Base-by-base conservation (phyloP, 2,797 vertebrate genomes). In the Florisuga fusca region DNA sequence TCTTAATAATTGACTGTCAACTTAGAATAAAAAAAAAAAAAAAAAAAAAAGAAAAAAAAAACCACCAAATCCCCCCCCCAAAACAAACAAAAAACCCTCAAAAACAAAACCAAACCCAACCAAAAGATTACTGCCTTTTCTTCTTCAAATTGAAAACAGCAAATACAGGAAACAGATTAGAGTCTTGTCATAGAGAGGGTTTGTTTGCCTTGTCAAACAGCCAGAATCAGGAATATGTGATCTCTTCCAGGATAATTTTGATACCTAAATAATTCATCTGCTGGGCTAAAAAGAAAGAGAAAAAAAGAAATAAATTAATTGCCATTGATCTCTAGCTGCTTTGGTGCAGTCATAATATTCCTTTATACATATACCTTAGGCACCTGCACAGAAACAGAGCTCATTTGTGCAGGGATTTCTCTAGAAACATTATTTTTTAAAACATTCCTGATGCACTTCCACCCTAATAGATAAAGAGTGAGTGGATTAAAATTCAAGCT, bases 211-310 rank as follows among this genome's bases (percentile, higher is more conserved):
- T 90, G 87, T 85, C 1, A 1, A 78, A 66, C 83, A 72, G 88
- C 92, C 92, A 91, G 88, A 23, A 38, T 57, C 34, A 26, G 87
- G 59, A 85, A 63, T 73, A 50, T 1, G 3, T 27, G 51, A 48
- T 74, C 0, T 2, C 79, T 95, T 87, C 87, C 85, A 87, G 79
- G 74, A 51, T 75, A 3, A 36, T 93, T 90, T 80, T 74, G 69
- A 43, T 92, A 41, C 36, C 88, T 90, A 23, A 84, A 81, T 88
- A 88, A 94, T 92, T 95, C 55, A 72, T 95, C 46, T 86, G 33
- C 58, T 15, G 20, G 41, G 27, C 41, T 61, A 6, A 75, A 85
- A 77, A 27, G 25, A 34, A 50, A 31, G 21, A 6, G 9, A 31
- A 43, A 43, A 26, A 8, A 63, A 38, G 16, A n/a, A 20, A 41